A percentile compares a stretch with the other conserved stretches of the same genome.
phyloP scores from a whole-genome alignment of 2,888 invertebrate genomes.

The Conchocele bisecta region DNA sequence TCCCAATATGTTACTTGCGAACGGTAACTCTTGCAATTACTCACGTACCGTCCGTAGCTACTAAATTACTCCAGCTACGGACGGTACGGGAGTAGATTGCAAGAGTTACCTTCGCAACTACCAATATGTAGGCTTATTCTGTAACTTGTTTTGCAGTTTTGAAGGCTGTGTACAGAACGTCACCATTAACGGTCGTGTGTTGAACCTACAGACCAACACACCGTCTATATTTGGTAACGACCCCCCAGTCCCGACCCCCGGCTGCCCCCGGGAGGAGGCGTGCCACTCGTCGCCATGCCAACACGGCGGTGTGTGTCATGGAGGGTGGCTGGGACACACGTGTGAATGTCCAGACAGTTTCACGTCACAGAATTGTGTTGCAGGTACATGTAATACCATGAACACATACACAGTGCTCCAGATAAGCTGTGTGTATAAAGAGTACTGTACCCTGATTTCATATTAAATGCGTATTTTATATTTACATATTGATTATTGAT shows the following conservation, averaged over 20 bases:
- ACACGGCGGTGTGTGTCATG: conserved; percentile 64
- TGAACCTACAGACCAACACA: conserved; percentile 61
- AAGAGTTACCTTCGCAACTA: too few species aligned
- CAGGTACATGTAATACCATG: conserved; percentile 59
- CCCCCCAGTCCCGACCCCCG: conserved; percentile 67
- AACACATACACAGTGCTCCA: too few species aligned
- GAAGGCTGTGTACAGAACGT: conserved; percentile 76
- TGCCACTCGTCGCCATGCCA: conserved; percentile 70
- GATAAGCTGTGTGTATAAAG: too few species aligned
- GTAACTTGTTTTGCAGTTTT: conserved; percentile 68
- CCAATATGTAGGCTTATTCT: too few species aligned
- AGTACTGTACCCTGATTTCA: too few species aligned
- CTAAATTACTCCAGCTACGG: too few species aligned
- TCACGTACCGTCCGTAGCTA: too few species aligned
- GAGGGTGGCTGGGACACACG: conserved; percentile 64
- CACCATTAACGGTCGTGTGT: conserved; percentile 61
- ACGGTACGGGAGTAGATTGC: too few species aligned
- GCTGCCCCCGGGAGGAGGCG: conserved; percentile 71
- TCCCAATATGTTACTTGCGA: too few species aligned
- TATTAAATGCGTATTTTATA: too few species aligned
- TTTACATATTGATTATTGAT: too few species aligned
- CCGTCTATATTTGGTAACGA: conserved; percentile 73
- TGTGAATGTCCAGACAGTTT: conserved; percentile 71
- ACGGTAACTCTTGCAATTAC: too few species aligned
- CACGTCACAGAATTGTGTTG: conserved; percentile 66